A percentile compares a stretch with the other conserved stretches of the same genome.
These are phyloP conservation scores for Hymenopus coronatus DNA, from an alignment of 2,888 invertebrate species.

Conservation along the genomic window DNA sequence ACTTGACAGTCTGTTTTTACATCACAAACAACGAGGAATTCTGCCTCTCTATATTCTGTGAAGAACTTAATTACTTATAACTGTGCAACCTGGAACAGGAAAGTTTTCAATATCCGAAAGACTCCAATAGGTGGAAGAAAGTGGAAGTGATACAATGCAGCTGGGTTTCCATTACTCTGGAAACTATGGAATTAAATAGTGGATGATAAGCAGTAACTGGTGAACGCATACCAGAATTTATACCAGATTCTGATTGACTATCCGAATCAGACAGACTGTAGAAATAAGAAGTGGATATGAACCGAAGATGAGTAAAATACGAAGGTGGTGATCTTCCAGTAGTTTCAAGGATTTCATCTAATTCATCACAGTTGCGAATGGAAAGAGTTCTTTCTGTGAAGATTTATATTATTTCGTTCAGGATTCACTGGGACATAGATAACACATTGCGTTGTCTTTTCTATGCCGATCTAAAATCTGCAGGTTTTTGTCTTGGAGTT, in stretches of 20 bases:
- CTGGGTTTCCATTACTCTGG: constrained; percentile 24
- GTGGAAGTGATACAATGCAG: constrained; percentile 13
- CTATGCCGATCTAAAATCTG: neutral
- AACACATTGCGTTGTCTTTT: neutral
- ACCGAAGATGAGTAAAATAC: neutral
- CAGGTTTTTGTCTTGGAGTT: neutral
- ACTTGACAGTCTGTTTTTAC: no score
- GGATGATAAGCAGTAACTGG: constrained; percentile 8
- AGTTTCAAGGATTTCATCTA: neutral
- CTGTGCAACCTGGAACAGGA: no score
- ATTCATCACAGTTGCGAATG: neutral
- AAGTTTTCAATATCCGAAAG: constrained; percentile 93
- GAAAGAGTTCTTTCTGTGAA: neutral
- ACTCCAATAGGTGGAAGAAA: constrained; percentile 71
- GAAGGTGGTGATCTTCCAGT: neutral
- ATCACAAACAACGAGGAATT: no score
- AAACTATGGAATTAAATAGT: neutral
- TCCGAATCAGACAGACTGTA: constrained; percentile 28
- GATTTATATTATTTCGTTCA: neutral
- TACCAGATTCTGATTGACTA: constrained; percentile 26
- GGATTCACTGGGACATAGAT: neutral
- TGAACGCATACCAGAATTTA: neutral
- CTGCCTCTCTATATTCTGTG: no score
- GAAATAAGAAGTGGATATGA: constrained; percentile 1
- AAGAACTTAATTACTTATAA: no score